These are phyloP conservation scores for Phylloscopus trochiloides DNA, from an alignment of 2,113 vertebrate genomes.

Conservation along the genomic window DNA sequence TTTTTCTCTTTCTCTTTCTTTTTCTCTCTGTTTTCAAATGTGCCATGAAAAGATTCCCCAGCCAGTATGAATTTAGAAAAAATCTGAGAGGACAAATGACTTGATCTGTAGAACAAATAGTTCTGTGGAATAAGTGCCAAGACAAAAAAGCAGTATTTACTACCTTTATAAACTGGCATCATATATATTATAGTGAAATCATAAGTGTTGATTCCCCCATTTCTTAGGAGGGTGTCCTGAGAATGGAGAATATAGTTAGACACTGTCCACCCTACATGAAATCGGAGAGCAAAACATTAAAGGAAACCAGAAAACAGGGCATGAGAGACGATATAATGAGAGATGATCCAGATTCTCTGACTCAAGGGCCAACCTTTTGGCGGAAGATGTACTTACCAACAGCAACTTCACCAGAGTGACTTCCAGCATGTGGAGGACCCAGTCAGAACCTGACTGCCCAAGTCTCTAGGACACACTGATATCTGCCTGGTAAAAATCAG, in stretches of 20 bases:
- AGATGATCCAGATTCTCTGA: background rate
- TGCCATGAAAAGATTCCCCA: background rate
- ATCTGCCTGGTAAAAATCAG: background rate
- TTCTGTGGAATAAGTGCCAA: background rate
- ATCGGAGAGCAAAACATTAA: background rate
- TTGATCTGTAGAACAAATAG: background rate
- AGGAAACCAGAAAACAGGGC: background rate
- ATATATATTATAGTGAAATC: background rate
- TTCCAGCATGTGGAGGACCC: background rate
- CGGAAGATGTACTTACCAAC: background rate
- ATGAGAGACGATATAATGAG: background rate
- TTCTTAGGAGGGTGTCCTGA: background rate
- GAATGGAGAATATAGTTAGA: background rate
- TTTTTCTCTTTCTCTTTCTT: fast-evolving
- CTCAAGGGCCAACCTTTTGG: background rate
- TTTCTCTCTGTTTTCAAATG: background rate
- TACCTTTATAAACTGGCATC: background rate
- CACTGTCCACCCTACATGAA: background rate
- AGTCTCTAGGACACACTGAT: background rate
- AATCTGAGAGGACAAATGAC: background rate
- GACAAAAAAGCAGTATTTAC: background rate
- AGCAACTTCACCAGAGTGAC: background rate
- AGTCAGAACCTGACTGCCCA: background rate
- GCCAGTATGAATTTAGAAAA: background rate
- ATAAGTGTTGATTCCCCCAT: background rate